Conservation (phyloP, 2,888 invertebrate genomes). For the Miltochrista miniata region DNA sequence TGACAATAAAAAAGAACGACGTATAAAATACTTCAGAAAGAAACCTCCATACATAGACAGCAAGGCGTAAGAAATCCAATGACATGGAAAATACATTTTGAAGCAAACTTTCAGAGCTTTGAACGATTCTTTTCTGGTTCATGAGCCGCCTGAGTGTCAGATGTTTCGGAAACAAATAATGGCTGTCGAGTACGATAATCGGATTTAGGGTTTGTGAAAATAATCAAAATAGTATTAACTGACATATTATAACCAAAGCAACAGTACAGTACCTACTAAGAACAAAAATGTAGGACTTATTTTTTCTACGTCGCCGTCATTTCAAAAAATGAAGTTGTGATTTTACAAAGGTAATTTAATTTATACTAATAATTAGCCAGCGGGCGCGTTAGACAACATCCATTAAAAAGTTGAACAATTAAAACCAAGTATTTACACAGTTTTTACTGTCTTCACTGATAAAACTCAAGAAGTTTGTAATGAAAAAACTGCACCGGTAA, state of each 20-base stretch:
- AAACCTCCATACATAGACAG: slow-evolving; percentile 12
- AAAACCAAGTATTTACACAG: no score
- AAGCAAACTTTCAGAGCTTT: slow-evolving; percentile 41
- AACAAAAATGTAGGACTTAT: no score
- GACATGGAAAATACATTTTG: slow-evolving; percentile 48
- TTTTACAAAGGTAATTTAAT: no score
- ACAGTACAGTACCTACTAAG: no score
- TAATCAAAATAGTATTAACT: slow-evolving; percentile 1
- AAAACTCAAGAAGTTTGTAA: no score
- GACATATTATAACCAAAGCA: no score
- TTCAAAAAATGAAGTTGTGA: no score
- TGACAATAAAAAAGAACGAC: background rate
- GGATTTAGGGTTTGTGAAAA: slow-evolving; percentile 3
- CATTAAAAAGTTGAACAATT: background rate
- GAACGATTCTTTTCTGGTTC: slow-evolving; percentile 46
- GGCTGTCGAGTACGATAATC: slow-evolving; percentile 3
- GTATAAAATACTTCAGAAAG: slow-evolving; percentile 9
- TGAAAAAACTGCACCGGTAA: no score
- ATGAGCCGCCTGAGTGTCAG: slow-evolving; percentile 32
- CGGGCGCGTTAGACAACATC: no score
- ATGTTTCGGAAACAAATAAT: slow-evolving; percentile 23
- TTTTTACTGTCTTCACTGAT: no score
- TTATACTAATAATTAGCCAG: no score
- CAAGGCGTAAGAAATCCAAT: slow-evolving; percentile 34
- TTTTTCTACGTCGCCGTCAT: no score